phyloP scores from a whole-genome alignment of 2,113 vertebrate species.

The Anolis carolinensis region DNA sequence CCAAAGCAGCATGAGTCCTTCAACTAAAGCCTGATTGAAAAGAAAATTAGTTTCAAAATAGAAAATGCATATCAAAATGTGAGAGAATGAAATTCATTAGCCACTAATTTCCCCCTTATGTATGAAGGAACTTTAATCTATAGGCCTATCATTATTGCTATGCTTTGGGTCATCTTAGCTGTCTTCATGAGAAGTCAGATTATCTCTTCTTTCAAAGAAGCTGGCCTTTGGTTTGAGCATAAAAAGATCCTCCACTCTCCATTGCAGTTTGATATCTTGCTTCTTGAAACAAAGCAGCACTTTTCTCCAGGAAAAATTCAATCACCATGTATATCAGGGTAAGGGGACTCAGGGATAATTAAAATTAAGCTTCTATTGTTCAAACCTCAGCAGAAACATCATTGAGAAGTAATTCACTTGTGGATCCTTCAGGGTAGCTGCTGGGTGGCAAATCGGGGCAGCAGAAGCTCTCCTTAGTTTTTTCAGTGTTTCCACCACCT shows the following conservation, averaged over 20 bases:
- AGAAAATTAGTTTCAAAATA: neutral
- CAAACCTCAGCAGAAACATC: slow-evolving; percentile 49
- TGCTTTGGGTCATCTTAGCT: neutral
- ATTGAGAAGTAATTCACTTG: slow-evolving; percentile 64
- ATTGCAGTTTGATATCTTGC: slow-evolving; percentile 2
- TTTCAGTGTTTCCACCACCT: neutral
- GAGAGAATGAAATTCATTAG: neutral
- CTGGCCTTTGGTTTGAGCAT: slow-evolving; percentile 20
- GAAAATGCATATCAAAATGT: neutral
- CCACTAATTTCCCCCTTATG: neutral
- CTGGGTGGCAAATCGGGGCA: neutral
- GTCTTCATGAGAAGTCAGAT: neutral
- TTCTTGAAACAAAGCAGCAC: slow-evolving; percentile 37
- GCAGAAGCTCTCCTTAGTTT: neutral
- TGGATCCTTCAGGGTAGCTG: slow-evolving; percentile 42
- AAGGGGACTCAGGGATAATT: slow-evolving; percentile 58
- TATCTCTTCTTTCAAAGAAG: neutral
- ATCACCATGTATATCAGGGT: slow-evolving; percentile 16
- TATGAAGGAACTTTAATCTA: neutral
- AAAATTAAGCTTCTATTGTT: slow-evolving; percentile 55
- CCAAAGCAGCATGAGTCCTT: too few species aligned
- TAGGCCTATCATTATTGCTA: neutral
- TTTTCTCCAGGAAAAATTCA: slow-evolving; percentile 25
- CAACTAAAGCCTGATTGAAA: too few species aligned
- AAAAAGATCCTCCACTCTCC: neutral